Conservation (phyloP, 2,113 vertebrate genomes). For the Corynorhinus townsendii region DNA sequence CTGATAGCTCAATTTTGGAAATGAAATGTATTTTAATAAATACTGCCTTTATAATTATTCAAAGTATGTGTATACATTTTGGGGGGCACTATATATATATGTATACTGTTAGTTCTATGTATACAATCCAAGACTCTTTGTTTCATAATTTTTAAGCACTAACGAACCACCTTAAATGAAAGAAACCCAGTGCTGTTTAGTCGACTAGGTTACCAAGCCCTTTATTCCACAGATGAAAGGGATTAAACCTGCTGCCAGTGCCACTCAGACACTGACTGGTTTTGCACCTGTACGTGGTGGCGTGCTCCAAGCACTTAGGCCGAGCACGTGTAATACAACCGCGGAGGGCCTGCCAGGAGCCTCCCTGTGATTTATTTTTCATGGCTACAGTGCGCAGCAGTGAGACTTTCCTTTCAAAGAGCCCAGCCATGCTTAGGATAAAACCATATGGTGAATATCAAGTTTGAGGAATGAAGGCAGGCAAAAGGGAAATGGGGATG, state of each 20-base stretch:
- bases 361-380: not conserved
- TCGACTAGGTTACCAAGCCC: not conserved
- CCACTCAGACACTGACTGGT: not conserved
- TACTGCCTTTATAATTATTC: no score
- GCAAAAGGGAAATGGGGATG: not conserved
- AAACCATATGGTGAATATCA: conserved; percentile 4
- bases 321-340: not conserved
- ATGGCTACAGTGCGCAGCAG: not conserved
- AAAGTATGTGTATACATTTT: no score
- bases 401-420: conserved; percentile 7
- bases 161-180: not conserved
- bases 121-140: not conserved
- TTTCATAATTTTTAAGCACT: not conserved
- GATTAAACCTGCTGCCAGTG: not conserved
- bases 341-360: not conserved
- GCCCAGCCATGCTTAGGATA: not conserved
- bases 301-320: not conserved
- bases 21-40: no score
- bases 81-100: not conserved
- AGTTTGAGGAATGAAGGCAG: not conserved
- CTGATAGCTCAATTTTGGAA: no score
- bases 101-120: not conserved
- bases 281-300: not conserved
- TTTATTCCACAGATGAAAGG: not conserved
- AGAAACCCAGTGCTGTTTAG: not conserved